These are phyloP conservation scores for Myotis lucifugus DNA, from an alignment of 2,113 vertebrate species.

Conservation along the genomic window DNA sequence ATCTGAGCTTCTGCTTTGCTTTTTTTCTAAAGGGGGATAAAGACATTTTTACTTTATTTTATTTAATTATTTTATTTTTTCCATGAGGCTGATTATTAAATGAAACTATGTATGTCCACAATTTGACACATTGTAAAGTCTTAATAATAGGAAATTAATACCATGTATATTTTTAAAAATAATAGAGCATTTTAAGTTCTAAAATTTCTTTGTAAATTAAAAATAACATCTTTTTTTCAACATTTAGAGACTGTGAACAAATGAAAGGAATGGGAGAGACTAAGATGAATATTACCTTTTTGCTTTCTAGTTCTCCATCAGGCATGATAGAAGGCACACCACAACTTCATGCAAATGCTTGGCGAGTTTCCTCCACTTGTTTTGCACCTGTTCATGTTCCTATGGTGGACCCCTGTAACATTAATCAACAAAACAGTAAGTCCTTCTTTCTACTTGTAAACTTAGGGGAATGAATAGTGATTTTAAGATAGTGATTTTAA, in stretches of 20 bases:
- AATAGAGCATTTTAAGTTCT: not conserved
- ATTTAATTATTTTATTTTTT: not conserved
- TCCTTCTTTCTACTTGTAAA: not conserved
- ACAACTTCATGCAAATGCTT: conserved; percentile 95
- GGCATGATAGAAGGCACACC: conserved; percentile 99
- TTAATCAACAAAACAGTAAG: conserved; percentile 95
- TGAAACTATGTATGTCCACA: not conserved
- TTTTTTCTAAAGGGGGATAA: not conserved
- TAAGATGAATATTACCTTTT: conserved; percentile 6
- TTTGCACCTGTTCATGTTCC: conserved; percentile 93
- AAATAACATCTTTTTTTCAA: not conserved
- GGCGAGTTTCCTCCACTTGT: conserved; percentile 97
- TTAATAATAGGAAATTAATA: not conserved
- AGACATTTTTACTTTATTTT: not conserved
- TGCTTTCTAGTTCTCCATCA: conserved; percentile 91
- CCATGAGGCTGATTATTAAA: not conserved
- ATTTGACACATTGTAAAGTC: not conserved
- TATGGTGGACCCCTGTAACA: conserved; percentile 94
- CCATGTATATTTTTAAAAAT: not conserved
- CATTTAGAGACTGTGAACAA: not conserved
- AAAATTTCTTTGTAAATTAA: not conserved
- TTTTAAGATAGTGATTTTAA: not conserved
- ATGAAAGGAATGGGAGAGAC: not conserved
- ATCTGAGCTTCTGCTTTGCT: not conserved
- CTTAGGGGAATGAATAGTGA: not conserved